A percentile compares a stretch with the other conserved stretches of the same genome.
These are phyloP conservation scores for Nycticorax nycticorax DNA, from an alignment of 2,113 vertebrate species.

Conservation along the genomic window DNA sequence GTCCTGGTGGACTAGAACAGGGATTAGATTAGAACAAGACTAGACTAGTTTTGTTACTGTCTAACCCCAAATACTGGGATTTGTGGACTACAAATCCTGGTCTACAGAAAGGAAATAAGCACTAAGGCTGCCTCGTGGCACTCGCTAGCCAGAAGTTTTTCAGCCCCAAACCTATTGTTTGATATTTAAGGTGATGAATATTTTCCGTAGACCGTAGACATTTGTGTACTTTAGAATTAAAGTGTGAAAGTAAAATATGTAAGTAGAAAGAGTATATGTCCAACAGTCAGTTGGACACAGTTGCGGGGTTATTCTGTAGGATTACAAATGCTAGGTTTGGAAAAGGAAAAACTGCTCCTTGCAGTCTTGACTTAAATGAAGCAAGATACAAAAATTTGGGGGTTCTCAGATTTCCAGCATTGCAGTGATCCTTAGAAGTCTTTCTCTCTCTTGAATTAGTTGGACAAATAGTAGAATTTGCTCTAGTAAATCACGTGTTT, in stretches of 20 bases:
- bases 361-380: neutral
- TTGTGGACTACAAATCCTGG: neutral
- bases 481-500: constrained; percentile 22
- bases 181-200: neutral
- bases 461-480: constrained; percentile 26
- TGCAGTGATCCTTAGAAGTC: neutral
- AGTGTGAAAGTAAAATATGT: neutral
- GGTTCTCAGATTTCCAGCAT: neutral
- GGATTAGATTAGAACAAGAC: neutral
- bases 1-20: neutral
- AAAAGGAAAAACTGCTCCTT: neutral
- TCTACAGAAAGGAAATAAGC: neutral
- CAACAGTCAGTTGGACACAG: neutral
- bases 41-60: neutral
- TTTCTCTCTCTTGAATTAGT: neutral
- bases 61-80: neutral
- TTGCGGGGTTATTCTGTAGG: neutral
- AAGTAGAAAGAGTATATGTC: neutral
- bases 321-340: neutral
- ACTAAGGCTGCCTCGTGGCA: neutral
- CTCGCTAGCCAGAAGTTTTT: neutral
- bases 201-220: neutral
- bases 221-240: neutral
- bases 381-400: neutral
- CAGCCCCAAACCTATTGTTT: neutral